phyloP scores from a whole-genome alignment of 1,140 invertebrate species.

The Bombus ignitus region DNA sequence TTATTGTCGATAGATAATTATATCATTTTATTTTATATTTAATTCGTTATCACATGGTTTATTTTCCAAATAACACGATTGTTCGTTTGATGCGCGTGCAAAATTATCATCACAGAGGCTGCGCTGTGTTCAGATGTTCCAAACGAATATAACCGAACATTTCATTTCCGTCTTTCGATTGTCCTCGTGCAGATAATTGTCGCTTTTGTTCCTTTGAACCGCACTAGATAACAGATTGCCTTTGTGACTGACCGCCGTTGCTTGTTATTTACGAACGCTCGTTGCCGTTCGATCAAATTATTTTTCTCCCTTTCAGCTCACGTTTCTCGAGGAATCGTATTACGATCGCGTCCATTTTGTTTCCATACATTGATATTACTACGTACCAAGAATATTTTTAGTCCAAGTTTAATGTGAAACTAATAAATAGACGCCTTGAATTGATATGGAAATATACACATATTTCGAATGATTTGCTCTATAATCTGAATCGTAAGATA shows the following conservation, averaged over 20 bases:
- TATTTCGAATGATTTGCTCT: too few relatives aligned
- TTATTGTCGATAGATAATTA: background rate
- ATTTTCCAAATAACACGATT: background rate
- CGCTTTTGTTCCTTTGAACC: conserved; percentile 16
- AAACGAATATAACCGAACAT: conserved; percentile 1
- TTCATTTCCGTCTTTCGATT: background rate
- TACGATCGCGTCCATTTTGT: background rate
- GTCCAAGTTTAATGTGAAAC: background rate
- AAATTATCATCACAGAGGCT: too few relatives aligned
- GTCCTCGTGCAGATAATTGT: background rate
- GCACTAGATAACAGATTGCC: conserved; percentile 7
- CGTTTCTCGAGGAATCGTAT: background rate
- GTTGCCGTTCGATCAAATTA: background rate
- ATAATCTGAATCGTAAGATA: too few relatives aligned
- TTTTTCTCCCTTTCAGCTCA: background rate
- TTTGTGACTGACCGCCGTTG: conserved; percentile 6
- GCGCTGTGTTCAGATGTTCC: background rate
- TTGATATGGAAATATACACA: too few relatives aligned
- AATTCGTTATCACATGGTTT: background rate
- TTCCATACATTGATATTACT: background rate
- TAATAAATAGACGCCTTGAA: background rate
- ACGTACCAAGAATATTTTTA: background rate
- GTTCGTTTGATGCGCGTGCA: background rate
- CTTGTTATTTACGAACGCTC: conserved; percentile 10
- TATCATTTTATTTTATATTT: background rate